Evolutionary conservation across 2,888 invertebrate species (phyloP), one percentile per base, ranked within the genome.

Genomic region (Rhagonycha fulva): DNA sequence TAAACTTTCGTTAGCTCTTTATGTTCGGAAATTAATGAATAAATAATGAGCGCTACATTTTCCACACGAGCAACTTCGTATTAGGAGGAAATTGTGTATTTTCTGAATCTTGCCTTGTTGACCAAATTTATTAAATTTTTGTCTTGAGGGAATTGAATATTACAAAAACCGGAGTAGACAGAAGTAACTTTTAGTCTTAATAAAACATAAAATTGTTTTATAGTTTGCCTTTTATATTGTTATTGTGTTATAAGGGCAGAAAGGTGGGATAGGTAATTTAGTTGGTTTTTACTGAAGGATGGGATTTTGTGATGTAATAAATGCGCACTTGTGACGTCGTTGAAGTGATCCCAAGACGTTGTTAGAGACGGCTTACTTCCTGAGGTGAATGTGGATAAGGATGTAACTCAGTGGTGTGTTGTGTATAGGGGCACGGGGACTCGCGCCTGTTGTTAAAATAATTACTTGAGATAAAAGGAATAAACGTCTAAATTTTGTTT

Each of bases 331-430:
- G 63, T 66, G 63, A 66, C 63, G 63, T 66, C 23, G n/a, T 66
- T n/a, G 24, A 26, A 24, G 63, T 24, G 12, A 66, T 66, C 26
- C 63, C 23, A 66, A 66, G 63, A 66, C 63, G 63, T 71, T 71
- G 61, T 71, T 70, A 70, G 61, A 32, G 23, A 70, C 32, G 62
- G 28, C 62, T 76, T 73, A 62, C 73, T 76, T 76, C 76, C 76
- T 76, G 76, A 32, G 67, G 67, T 62, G 69, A 66, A 72, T 47
- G 69, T 62, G 62, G 60, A 68, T 60, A 68, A 72, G 72, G 77
- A 72, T 77, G 74, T 69, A 62, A 72, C 71, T 71, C 73, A 70
- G 66, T 47, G 63, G 19, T 76, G 32, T 26, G 26, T 4, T 26
- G 26, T 26, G 26, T 19, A 3, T 7, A 4, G 26, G 26, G 26